Conservation (phyloP, 2,797 vertebrate genomes). For the Eptatretus atami region DNA sequence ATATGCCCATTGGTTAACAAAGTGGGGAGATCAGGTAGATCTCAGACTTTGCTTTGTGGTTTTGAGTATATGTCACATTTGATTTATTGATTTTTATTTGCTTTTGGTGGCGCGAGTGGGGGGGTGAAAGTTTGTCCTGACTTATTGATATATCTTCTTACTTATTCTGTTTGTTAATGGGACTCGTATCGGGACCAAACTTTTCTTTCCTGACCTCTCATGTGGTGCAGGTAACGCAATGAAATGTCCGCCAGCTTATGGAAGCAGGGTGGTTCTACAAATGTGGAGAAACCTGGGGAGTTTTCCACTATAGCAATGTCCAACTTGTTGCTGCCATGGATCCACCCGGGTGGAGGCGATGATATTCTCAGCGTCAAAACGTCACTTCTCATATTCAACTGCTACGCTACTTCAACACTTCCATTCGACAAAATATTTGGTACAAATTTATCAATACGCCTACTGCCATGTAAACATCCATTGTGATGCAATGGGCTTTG, state of each 20-base stretch:
- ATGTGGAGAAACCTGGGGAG: slow-evolving; percentile 73
- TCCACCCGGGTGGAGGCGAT: slow-evolving; percentile 77
- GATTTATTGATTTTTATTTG: no score
- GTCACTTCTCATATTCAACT: slow-evolving; percentile 84
- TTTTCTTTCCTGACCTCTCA: neutral
- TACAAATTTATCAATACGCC: slow-evolving; percentile 16
- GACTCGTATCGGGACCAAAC: no score
- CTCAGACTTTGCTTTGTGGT: no score
- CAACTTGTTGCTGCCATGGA: slow-evolving; percentile 89
- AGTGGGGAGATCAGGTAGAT: slow-evolving; percentile 87
- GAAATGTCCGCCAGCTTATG: slow-evolving; percentile 76
- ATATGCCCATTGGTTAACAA: slow-evolving; percentile 80
- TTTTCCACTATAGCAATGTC: slow-evolving; percentile 54
- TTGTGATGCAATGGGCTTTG: no score
- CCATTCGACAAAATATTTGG: slow-evolving; percentile 92
- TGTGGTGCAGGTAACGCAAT: slow-evolving; percentile 49
- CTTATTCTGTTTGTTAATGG: no score
- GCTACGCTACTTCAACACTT: slow-evolving; percentile 54
- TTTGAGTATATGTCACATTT: no score
- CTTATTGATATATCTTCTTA: no score
- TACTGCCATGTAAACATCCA: no score
- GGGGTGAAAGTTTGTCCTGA: no score
- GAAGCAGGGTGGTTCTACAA: slow-evolving; percentile 78
- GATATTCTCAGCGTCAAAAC: slow-evolving; percentile 74
- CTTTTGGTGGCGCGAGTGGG: no score